phyloP scores from a whole-genome alignment of 2,888 invertebrate species.

The Onchidella celtica region DNA sequence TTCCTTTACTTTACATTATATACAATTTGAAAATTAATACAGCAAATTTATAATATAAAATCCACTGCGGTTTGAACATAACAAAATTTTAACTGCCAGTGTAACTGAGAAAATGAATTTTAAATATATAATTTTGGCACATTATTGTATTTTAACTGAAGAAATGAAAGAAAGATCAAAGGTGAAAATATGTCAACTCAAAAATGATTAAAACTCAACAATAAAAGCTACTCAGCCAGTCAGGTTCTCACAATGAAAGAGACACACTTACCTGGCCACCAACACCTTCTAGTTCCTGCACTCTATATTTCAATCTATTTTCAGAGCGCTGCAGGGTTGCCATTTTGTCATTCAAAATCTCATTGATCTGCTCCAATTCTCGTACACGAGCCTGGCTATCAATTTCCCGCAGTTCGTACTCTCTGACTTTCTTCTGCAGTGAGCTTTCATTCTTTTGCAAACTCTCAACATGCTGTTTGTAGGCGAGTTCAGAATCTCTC shows the following conservation, averaged over 20 bases:
- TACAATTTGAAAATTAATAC: too few species aligned
- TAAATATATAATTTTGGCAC: too few species aligned
- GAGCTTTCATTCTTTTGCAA: constrained; percentile 63
- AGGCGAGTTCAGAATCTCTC: constrained; percentile 60
- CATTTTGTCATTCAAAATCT: constrained; percentile 65
- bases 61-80: not conserved
- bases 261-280: constrained; percentile 54
- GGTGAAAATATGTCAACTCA: too few species aligned
- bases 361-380: constrained; percentile 64
- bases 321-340: constrained; percentile 69
- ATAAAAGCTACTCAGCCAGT: too few species aligned
- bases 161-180: too few species aligned
- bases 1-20: not conserved
- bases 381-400: constrained; percentile 64
- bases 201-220: too few species aligned
- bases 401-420: constrained; percentile 64
- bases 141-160: too few species aligned
- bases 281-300: constrained; percentile 68
- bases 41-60: not conserved
- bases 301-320: constrained; percentile 64
- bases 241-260: too few species aligned
- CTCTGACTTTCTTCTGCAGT: constrained; percentile 59
- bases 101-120: not conserved
- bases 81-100: not conserved
- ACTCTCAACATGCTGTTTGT: constrained; percentile 63